A percentile compares a stretch with the other conserved stretches of the same genome.
Evolutionary conservation across 2,888 invertebrate genomes (phyloP).

Genomic region (Drosophila tanythrix): DNA sequence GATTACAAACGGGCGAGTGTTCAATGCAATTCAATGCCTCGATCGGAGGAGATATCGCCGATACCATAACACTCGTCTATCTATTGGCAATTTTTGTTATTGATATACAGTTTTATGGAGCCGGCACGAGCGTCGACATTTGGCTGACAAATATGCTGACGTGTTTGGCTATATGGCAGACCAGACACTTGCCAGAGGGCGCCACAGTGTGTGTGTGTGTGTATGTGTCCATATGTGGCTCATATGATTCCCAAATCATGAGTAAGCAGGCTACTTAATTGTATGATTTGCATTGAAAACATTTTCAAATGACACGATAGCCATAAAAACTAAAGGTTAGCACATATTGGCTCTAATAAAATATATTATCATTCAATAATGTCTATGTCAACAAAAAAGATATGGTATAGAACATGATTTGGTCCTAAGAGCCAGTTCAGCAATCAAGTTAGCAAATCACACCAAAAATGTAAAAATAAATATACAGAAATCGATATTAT

Average conservation of each 20-base stretch:
- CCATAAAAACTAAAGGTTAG: conserved; percentile 60
- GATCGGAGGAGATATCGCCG: conserved; percentile 45
- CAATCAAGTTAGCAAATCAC: conserved; percentile 32
- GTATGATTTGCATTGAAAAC: conserved; percentile 58
- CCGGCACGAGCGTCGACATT: conserved; percentile 67
- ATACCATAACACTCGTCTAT: conserved; percentile 29
- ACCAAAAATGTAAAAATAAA: not conserved
- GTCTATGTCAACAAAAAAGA: conserved; percentile 7
- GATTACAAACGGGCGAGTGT: conserved; percentile 56
- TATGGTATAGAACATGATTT: not conserved
- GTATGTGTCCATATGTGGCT: not conserved
- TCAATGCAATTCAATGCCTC: conserved; percentile 30
- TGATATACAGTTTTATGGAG: conserved; percentile 47
- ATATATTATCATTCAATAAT: conserved; percentile 12
- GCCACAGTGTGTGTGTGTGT: not conserved
- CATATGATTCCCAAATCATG: conserved; percentile 19
- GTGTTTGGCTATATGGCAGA: conserved; percentile 51
- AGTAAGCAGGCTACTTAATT: conserved; percentile 16
- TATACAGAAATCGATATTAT: not conserved
- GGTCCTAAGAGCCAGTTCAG: conserved; percentile 33
- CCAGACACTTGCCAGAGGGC: conserved; percentile 39
- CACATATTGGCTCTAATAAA: conserved; percentile 33
- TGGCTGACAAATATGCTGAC: conserved; percentile 62
- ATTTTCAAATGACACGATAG: conserved; percentile 63
- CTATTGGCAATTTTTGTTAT: conserved; percentile 47